Conservation (phyloP, 2,797 vertebrate genomes). For the Poecile montanus region DNA sequence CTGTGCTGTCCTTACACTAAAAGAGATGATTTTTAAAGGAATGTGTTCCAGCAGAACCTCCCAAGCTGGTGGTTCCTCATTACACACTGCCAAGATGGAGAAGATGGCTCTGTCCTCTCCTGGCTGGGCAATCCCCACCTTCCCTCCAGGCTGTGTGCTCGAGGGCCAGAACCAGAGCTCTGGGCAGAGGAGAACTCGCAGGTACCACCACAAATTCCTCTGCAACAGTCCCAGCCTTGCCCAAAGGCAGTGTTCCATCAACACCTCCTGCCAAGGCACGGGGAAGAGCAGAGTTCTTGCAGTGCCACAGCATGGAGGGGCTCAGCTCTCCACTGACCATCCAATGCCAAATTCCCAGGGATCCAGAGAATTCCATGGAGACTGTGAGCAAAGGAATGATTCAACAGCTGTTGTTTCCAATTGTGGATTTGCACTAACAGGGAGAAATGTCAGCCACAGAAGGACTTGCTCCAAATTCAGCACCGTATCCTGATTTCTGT, state of each 20-base stretch:
- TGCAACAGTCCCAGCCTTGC: neutral
- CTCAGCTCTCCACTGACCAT: neutral
- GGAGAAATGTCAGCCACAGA: neutral
- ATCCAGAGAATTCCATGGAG: neutral
- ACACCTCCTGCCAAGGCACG: neutral
- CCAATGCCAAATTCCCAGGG: neutral
- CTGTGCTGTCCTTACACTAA: neutral
- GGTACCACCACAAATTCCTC: neutral
- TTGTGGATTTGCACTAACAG: neutral
- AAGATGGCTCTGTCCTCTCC: neutral
- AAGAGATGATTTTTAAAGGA: no score
- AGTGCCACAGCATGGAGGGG: neutral
- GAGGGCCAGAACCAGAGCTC: neutral
- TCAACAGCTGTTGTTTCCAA: neutral
- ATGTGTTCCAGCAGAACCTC: neutral
- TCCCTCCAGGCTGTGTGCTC: neutral
- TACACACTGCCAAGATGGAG: neutral
- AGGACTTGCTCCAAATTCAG: neutral
- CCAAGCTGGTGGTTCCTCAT: neutral
- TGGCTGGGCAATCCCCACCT: neutral
- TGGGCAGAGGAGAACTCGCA: neutral
- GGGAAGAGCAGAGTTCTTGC: neutral
- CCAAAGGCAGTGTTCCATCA: neutral
- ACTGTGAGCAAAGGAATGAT: neutral
- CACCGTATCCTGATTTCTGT: neutral